A percentile compares a stretch with the other conserved stretches of the same genome.
Conservation (phyloP, 2,797 vertebrate species). For the Parotocinclus haroldoi region DNA sequence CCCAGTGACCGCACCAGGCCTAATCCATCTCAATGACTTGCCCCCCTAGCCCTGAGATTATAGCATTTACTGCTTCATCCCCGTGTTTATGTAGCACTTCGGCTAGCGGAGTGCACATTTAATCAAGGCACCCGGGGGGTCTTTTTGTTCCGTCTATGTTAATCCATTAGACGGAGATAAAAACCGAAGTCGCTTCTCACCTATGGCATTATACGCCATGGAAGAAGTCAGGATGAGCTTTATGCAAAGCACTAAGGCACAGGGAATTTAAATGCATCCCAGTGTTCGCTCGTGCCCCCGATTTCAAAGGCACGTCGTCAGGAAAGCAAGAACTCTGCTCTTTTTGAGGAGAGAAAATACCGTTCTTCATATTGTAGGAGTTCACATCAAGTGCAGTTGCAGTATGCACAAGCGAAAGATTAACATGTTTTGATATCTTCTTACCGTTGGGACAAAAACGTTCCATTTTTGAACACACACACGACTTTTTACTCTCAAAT, state of each 20-base stretch:
- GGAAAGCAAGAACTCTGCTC: constrained; percentile 22
- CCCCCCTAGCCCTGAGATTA: constrained; percentile 37
- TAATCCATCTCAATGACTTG: constrained; percentile 40
- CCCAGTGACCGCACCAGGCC: constrained; percentile 17
- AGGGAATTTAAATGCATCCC: constrained; percentile 49
- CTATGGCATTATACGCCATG: constrained; percentile 39
- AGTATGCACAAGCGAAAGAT: constrained; percentile 63
- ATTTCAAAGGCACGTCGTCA: constrained; percentile 39
- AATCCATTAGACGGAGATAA: constrained; percentile 55
- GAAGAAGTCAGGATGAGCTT: constrained; percentile 34
- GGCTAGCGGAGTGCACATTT: constrained; percentile 33
- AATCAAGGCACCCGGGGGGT: constrained; percentile 43
- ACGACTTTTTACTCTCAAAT: constrained; percentile 57
- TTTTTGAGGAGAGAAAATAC: constrained; percentile 25
- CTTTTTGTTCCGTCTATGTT: constrained; percentile 48
- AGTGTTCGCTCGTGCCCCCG: constrained; percentile 41
- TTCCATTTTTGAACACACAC: constrained; percentile 4
- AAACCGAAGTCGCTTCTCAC: constrained; percentile 46
- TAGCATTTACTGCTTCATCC: constrained; percentile 39
- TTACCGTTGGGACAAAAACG: too few relatives aligned
- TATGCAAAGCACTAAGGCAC: constrained; percentile 34
- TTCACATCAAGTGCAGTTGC: constrained; percentile 44
- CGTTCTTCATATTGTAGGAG: constrained; percentile 31
- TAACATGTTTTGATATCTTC: constrained; percentile 24
- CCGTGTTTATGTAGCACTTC: constrained; percentile 44